Evolutionary conservation across 2,888 invertebrate genomes (phyloP).

Genomic region (Entomobrya multifasciata): DNA sequence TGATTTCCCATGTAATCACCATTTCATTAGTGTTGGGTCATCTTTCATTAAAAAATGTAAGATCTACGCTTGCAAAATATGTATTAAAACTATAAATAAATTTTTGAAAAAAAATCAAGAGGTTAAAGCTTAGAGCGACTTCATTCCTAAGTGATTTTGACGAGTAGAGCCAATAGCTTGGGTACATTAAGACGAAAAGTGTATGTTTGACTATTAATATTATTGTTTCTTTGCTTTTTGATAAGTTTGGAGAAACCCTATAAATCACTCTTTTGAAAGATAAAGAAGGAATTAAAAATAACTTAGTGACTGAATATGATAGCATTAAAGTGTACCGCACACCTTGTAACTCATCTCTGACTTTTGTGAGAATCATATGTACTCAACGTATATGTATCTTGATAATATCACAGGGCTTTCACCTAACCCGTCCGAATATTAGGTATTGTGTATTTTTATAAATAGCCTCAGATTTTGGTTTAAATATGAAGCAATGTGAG

Average conservation of each 20-base stretch:
- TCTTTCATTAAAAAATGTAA: background rate
- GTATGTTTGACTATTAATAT: too few relatives aligned
- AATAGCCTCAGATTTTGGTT: background rate
- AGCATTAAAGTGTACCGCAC: conserved; percentile 57
- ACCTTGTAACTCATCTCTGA: conserved; percentile 42
- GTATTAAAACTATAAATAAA: too few relatives aligned
- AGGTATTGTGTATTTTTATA: too few relatives aligned
- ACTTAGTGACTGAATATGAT: conserved; percentile 29
- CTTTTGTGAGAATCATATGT: background rate
- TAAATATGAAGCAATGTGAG: conserved; percentile 33
- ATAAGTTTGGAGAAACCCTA: conserved; percentile 63
- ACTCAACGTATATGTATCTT: background rate
- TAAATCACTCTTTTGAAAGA: conserved; percentile 61
- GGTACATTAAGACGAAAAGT: background rate
- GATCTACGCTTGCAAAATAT: background rate
- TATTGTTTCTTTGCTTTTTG: too few relatives aligned
- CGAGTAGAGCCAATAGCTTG: too few relatives aligned
- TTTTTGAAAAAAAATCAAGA: background rate
- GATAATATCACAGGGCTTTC: too few relatives aligned
- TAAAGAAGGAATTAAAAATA: conserved; percentile 57
- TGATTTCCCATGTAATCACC: background rate
- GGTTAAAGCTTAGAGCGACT: too few relatives aligned
- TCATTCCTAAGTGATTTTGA: too few relatives aligned
- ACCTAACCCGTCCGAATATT: too few relatives aligned
- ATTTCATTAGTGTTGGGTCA: background rate